phyloP scores from a whole-genome alignment of 1,140 invertebrate species.

The Hylaeus anthracinus region DNA sequence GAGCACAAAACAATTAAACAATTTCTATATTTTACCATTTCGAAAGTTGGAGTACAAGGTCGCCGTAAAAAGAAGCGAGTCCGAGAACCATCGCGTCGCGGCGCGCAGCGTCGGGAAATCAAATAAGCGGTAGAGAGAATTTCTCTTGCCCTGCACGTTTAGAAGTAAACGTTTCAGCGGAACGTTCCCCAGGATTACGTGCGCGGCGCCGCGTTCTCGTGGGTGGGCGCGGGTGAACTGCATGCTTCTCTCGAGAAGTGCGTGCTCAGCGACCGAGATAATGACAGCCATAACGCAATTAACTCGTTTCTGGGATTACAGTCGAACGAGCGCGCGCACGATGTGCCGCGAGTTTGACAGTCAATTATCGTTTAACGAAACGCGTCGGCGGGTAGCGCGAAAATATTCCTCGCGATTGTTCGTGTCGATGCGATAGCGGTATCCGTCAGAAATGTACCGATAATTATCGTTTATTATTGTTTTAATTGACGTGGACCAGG shows the following conservation, averaged over 20 bases:
- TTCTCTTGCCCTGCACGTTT: constrained; percentile 38
- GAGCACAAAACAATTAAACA: too few relatives aligned
- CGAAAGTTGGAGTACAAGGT: too few relatives aligned
- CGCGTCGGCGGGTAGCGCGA: not conserved
- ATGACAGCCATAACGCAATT: constrained; percentile 54
- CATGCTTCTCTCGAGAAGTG: constrained; percentile 31
- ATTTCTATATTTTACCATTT: too few relatives aligned
- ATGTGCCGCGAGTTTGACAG: constrained; percentile 43
- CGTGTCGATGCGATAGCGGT: not conserved
- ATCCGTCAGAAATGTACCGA: too few relatives aligned
- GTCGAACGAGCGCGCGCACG: constrained; percentile 24
- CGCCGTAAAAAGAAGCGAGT: not conserved
- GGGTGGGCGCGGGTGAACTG: not conserved
- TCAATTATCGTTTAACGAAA: constrained; percentile 47
- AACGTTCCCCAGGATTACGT: constrained; percentile 30
- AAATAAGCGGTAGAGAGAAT: constrained; percentile 26
- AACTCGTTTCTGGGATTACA: constrained; percentile 50
- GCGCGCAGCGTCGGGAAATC: not conserved
- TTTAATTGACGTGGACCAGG: too few relatives aligned
- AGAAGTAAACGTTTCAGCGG: constrained; percentile 45
- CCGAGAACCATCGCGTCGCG: not conserved
- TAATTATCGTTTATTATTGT: too few relatives aligned
- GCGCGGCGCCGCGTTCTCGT: constrained; percentile 32
- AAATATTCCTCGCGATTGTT: constrained; percentile 10
- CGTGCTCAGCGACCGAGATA: constrained; percentile 53